Evolutionary conservation across 2,888 invertebrate genomes (phyloP), one percentile per base, ranked within the genome.

Genomic region (Cremastinae sp.): DNA sequence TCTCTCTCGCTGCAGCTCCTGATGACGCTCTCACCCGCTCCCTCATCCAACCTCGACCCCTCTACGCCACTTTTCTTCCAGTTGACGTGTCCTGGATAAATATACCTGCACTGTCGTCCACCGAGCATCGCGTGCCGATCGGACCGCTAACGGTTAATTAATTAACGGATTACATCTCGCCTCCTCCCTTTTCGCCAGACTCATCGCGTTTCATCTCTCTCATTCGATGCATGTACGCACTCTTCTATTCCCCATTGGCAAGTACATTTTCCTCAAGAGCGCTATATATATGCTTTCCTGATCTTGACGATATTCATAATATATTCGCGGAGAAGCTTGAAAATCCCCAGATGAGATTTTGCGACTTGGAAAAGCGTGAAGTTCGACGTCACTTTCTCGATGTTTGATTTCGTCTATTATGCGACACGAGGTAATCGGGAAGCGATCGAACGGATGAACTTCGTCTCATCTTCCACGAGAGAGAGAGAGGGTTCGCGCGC

Each of bases 91-190:
- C 54, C 28, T 16, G 53, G 43, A 14, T 41, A 38, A 41, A 22
- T 38, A 14, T 4, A 38, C 10, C 14, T 10, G 3, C 9, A 43
- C 14, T 28, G 16, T 22, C 7, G 12, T 49, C 34, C 51, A 59
- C 2, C 22, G 41, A 41, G 51, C 80, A 88, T 88, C 86, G 87
- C 88, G 85, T 85, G 87, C 84, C 85, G 84, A 82, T 82, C 83
- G 80, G 82, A 28, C 83, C 83, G 84, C 84, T 86, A 87, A 88
- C 86, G 85, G 85, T 86, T 85, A 84, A 88, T 88, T 88, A 89
- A 89, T 89, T 88, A 87, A 76, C 73, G 72, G 47, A 76, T 76
- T 74, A 72, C 5, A 5, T 58, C 74, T 36, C 41, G 45, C 53
- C 61, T 38, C 56, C 28, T 28, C 2, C 28, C 28, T 28, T 28